phyloP scores from a whole-genome alignment of 2,113 vertebrate genomes.

The Enhydra lutris region DNA sequence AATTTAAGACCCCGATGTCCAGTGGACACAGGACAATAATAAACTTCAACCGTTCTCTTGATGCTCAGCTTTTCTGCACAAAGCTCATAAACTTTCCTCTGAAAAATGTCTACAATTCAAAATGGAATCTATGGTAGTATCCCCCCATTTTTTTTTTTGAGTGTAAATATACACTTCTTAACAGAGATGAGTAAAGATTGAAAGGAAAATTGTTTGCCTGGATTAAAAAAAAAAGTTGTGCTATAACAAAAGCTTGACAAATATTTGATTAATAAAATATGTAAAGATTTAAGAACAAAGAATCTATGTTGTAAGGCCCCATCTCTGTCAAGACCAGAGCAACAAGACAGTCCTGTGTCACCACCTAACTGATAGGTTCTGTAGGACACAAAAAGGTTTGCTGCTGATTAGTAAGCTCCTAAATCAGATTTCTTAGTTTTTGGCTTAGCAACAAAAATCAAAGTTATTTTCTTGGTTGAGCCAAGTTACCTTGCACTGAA shows the following conservation, averaged over 20 bases:
- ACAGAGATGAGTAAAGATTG: not conserved
- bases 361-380: not conserved
- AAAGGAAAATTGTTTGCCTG: not conserved
- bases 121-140: not conserved
- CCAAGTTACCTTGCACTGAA: not conserved
- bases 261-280: not conserved
- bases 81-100: not conserved
- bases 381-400: not conserved
- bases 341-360: not conserved
- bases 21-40: not conserved
- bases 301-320: not conserved
- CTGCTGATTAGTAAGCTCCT: not conserved
- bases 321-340: not conserved
- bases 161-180: not conserved
- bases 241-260: not conserved
- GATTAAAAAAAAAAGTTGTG: not conserved
- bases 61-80: not conserved
- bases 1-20: not conserved
- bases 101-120: not conserved
- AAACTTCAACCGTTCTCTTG: not conserved
- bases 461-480: not conserved
- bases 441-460: not conserved
- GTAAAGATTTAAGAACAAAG: not conserved
- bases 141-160: fast-evolving
- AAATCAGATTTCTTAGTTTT: not conserved